Percentiles rank a stretch among this genome's conserved stretches.
These are phyloP conservation scores for Diadegma fenestrale DNA, from an alignment of 2,888 invertebrate genomes.

Conservation along the genomic window DNA sequence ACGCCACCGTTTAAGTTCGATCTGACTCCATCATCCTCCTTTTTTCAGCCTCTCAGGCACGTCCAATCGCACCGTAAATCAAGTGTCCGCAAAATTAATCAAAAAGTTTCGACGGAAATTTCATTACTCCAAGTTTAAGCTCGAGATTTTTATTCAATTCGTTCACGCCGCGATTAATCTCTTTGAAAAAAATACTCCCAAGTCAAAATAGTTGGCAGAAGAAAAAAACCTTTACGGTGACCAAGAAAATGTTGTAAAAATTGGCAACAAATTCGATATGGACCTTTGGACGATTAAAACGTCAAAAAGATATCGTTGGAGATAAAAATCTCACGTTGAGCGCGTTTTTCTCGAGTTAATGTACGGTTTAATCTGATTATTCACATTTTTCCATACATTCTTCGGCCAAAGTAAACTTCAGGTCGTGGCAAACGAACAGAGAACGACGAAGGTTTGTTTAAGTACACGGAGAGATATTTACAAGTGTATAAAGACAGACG, in stretches of 20 bases:
- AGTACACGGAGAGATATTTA: background rate
- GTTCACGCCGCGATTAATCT: background rate
- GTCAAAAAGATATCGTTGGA: background rate
- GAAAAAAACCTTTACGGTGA: background rate
- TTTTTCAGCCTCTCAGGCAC: constrained; percentile 4
- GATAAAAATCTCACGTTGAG: background rate
- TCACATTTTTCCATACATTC: constrained; percentile 4
- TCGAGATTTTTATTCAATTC: background rate
- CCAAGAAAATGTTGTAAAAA: background rate
- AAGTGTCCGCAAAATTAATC: constrained; percentile 5
- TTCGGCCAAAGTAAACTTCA: background rate
- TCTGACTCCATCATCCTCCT: background rate
- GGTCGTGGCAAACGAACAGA: background rate
- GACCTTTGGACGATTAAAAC: background rate
- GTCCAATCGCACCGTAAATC: constrained; percentile 47
- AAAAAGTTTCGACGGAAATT: background rate
- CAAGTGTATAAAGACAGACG: background rate
- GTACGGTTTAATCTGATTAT: background rate
- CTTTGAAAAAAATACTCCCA: background rate
- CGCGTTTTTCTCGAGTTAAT: background rate
- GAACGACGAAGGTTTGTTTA: constrained; percentile 1
- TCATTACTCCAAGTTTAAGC: background rate
- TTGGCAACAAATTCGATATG: background rate
- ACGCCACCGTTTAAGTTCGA: background rate
- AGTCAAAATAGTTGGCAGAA: background rate